These are phyloP conservation scores for Desmodus rotundus DNA, from an alignment of 2,113 vertebrate genomes.

Conservation along the genomic window DNA sequence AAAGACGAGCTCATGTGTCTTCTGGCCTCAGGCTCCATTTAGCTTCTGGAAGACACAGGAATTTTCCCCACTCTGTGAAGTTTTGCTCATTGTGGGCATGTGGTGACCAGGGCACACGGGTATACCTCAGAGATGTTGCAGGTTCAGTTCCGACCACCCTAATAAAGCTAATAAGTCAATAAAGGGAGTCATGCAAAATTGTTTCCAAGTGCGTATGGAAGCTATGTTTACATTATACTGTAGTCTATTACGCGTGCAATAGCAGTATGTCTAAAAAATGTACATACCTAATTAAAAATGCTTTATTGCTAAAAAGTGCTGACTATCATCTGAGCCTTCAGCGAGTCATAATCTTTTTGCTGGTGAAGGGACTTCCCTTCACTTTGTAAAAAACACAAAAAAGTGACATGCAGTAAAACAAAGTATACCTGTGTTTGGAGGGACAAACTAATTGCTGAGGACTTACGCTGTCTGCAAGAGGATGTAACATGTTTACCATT, in stretches of 20 bases:
- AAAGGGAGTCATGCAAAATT: neutral
- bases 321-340: neutral
- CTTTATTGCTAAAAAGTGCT: neutral
- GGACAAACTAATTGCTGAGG: conserved; percentile 43
- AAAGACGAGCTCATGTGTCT: neutral
- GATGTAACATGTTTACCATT: conserved; percentile 27
- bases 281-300: neutral
- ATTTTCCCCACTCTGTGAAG: neutral
- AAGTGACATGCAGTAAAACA: neutral
- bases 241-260: neutral
- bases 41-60: neutral
- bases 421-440: neutral
- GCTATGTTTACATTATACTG: neutral
- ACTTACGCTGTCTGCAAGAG: conserved; percentile 9
- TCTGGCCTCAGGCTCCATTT: neutral
- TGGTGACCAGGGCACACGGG: neutral
- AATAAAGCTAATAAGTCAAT: neutral
- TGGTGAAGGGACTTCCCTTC: neutral
- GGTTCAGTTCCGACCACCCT: neutral
- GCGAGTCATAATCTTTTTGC: neutral
- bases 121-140: neutral
- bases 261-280: neutral
- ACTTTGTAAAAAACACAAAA: neutral
- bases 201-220: neutral
- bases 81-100: neutral